These are phyloP conservation scores for Thalassophryne amazonica DNA, from an alignment of 2,797 vertebrate species.

Conservation along the genomic window DNA sequence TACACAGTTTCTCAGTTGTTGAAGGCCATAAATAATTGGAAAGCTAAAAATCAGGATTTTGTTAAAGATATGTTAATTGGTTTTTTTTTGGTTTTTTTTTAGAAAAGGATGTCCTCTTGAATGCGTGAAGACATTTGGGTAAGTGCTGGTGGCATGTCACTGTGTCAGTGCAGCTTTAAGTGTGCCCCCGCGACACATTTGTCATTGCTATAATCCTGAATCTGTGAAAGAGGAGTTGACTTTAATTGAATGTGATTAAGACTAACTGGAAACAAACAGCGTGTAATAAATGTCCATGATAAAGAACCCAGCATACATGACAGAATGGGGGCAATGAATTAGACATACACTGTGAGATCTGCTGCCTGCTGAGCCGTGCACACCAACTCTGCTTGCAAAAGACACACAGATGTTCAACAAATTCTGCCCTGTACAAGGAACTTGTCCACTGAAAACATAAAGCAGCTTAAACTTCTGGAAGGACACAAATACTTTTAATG, in stretches of 20 bases:
- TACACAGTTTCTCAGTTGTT: no score
- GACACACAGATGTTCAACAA: slow-evolving; percentile 17
- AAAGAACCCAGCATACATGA: slow-evolving; percentile 43
- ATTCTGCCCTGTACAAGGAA: neutral
- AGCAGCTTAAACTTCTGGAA: no score
- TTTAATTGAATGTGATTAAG: slow-evolving; percentile 69
- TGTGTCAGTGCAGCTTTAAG: no score
- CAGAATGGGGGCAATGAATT: slow-evolving; percentile 68
- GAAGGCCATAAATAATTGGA: no score
- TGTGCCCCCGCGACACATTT: neutral
- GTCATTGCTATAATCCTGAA: slow-evolving; percentile 12
- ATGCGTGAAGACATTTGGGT: no score
- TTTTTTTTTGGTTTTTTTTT: no score
- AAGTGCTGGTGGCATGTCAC: no score
- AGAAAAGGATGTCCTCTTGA: no score
- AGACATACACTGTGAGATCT: slow-evolving; percentile 44
- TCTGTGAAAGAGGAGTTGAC: slow-evolving; percentile 52
- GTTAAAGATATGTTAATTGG: no score
- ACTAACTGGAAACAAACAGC: slow-evolving; percentile 70
- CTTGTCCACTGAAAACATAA: neutral
- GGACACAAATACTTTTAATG: no score
- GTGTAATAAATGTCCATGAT: slow-evolving; percentile 64
- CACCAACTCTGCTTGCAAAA: slow-evolving; percentile 7
- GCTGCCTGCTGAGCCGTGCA: slow-evolving; percentile 23
- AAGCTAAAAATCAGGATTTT: no score